Base-by-base conservation (phyloP, 1,140 invertebrate genomes). In the Heliconius melpomene region DNA sequence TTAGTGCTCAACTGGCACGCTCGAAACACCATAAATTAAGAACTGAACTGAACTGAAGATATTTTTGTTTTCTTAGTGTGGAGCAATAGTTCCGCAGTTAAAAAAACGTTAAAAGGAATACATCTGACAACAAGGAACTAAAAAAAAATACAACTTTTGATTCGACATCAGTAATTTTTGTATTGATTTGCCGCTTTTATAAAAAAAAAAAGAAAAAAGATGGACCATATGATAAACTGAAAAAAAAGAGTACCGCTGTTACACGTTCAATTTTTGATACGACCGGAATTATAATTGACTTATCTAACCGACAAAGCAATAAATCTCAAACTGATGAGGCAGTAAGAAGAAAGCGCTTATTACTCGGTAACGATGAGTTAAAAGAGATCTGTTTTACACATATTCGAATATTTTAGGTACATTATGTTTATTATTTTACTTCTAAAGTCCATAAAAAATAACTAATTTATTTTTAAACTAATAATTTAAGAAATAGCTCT, bases 201-300 rank as follows among this genome's bases (percentile, higher is more conserved):
- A 3, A 46, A 16, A 3, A 52, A 57, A 57, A 7, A 18, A 20
- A n/a, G 7, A 66, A 29, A 66, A 26, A 66, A 16, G 0, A 26
- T n/a, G 2, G 3, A 66, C 8, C 26, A 66, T 6, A 26, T 29
- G 23, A n/a, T 11, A 29, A 66, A 66, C 13, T 3, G 2, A 60
- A 66, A 66, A 66, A 60, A 26, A 13, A 60, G n/a, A 26, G 23
- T 7, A 13, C 57, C 57, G 7, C 57, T 60, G 57, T 23, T 60
- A 26, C 57, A 23, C n/a, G n/a, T 60, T 11, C n/a, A 23, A 8
- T 26, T 66, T 66, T 66, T 8, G 60, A 66, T 6, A 26, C 26
- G 26, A 66, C 60, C 26, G 26, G 60, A 66, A 78, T 72, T 73
- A 78, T 78, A 78, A 78, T 46, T 78, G 71, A 74, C 77, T 73